Conservation (phyloP, 2,797 vertebrate species). For the Pangasius larnaudii region DNA sequence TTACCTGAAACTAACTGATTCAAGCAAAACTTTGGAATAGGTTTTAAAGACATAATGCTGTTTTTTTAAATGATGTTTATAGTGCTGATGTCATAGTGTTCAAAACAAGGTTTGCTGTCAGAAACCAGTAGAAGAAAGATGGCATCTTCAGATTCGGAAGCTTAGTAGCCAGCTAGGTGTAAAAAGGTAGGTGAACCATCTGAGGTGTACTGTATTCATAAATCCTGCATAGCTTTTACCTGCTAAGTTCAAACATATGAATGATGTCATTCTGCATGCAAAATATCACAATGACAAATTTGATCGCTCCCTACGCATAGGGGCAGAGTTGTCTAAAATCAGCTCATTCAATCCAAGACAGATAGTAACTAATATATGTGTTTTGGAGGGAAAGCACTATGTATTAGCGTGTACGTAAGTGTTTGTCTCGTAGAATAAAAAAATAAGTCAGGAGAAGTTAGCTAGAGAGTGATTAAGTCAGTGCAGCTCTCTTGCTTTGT, state of each 20-base stretch:
- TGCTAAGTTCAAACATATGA: background rate
- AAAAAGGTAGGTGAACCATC: background rate
- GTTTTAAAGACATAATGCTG: background rate
- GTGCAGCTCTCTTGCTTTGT: conserved; percentile 32
- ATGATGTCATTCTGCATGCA: background rate
- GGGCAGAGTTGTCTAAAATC: background rate
- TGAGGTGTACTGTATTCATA: background rate
- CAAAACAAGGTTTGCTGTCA: background rate
- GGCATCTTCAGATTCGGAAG: background rate
- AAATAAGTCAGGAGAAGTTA: conserved; percentile 34
- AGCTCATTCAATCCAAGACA: background rate
- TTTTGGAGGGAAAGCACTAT: background rate
- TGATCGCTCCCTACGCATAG: background rate
- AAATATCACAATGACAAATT: background rate
- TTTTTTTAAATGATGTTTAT: background rate
- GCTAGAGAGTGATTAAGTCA: conserved; percentile 64
- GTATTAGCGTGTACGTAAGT: background rate
- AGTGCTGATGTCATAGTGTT: background rate
- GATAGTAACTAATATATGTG: background rate
- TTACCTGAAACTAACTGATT: background rate
- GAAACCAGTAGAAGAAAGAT: background rate
- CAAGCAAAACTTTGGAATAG: background rate
- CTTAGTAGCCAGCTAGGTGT: background rate
- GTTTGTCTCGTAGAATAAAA: background rate
- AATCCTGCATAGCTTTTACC: background rate